phyloP scores from a whole-genome alignment of 2,797 vertebrate genomes.

The Galago senegalensis region DNA sequence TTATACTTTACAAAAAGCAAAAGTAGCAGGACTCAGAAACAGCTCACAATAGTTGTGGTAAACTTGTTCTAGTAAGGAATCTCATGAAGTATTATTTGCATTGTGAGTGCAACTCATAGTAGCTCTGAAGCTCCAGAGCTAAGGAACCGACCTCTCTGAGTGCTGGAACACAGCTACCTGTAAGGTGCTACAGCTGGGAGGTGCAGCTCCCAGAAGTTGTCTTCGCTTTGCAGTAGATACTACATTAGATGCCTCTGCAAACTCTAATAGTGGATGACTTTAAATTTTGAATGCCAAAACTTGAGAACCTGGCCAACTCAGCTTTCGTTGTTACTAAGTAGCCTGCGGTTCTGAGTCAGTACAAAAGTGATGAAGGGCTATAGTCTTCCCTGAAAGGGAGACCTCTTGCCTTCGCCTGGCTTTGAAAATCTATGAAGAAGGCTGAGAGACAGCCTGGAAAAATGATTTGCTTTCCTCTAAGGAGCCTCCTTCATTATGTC shows the following conservation, averaged over 20 bases:
- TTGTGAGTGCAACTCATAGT: neutral
- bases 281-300: neutral
- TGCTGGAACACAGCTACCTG: neutral
- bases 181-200: neutral
- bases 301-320: slow-evolving; percentile 31
- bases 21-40: slow-evolving; percentile 10
- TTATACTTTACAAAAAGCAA: slow-evolving; percentile 12
- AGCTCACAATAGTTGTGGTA: neutral
- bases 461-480: slow-evolving; percentile 60
- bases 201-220: neutral
- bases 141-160: neutral
- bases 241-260: slow-evolving; percentile 10
- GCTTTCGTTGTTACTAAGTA: slow-evolving; percentile 40
- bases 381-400: neutral
- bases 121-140: neutral
- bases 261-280: slow-evolving; percentile 14
- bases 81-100: neutral
- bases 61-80: slow-evolving; percentile 27
- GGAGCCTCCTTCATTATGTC: slow-evolving; percentile 60
- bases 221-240: neutral
- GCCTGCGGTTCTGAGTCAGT: neutral
- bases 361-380: slow-evolving; percentile 51
- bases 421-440: slow-evolving; percentile 58
- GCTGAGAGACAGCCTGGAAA: slow-evolving; percentile 66
- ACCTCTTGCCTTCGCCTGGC: slow-evolving; percentile 25